A percentile compares a stretch with the other conserved stretches of the same genome.
These are phyloP conservation scores for Megalops cyprinoides DNA, from an alignment of 2,797 vertebrate genomes.

Conservation along the genomic window DNA sequence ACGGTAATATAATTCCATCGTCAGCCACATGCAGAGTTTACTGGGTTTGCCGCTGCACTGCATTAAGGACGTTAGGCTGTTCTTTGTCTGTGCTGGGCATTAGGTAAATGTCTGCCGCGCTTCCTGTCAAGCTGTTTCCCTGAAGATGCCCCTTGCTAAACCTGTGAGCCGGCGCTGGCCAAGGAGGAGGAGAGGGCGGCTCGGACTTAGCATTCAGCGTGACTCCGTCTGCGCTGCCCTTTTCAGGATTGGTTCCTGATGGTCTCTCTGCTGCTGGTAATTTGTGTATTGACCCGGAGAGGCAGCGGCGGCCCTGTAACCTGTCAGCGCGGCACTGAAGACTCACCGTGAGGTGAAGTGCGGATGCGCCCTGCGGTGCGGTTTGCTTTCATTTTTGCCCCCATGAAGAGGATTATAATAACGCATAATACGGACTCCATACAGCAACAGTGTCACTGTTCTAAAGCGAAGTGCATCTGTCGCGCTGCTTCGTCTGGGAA, in stretches of 20 bases:
- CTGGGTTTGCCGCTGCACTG: too few relatives aligned
- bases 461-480: background rate
- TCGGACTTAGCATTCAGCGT: background rate
- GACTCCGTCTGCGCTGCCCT: background rate
- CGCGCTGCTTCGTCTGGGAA: background rate
- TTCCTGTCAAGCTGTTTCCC: background rate
- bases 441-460: background rate
- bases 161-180: background rate
- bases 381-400: too few relatives aligned
- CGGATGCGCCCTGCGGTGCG: too few relatives aligned
- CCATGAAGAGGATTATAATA: too few relatives aligned
- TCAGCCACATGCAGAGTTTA: too few relatives aligned
- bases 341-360: background rate
- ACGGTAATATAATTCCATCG: too few relatives aligned
- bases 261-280: background rate
- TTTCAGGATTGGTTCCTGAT: background rate
- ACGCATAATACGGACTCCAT: too few relatives aligned
- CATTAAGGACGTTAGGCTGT: too few relatives aligned
- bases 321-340: background rate
- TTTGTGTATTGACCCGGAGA: background rate
- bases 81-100: too few relatives aligned
- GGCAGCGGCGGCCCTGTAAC: too few relatives aligned
- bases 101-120: background rate
- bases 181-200: too few relatives aligned
- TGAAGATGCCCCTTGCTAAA: background rate